phyloP scores from a whole-genome alignment of 1,140 invertebrate species.

The Calycopis cecrops region DNA sequence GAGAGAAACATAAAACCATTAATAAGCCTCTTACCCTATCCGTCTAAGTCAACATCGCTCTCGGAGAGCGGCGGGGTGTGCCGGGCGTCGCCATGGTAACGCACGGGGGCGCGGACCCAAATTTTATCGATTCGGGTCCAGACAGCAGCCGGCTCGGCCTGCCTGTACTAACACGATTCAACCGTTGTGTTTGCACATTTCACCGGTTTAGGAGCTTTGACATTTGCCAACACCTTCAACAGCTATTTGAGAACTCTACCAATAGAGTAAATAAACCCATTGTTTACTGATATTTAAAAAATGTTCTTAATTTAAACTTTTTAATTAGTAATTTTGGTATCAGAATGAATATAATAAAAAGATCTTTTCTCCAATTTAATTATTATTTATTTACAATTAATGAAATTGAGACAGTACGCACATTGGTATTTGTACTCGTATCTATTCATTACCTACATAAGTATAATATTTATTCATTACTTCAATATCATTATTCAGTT shows the following conservation, averaged over 20 bases:
- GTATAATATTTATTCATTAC: no score
- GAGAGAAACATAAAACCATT: constrained; percentile 69
- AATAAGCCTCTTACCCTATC: constrained; percentile 74
- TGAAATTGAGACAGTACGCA: no score
- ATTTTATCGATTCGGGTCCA: constrained; percentile 72
- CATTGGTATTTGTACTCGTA: no score
- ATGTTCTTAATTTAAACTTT: no score
- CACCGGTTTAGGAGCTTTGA: constrained; percentile 65
- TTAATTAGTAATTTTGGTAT: no score
- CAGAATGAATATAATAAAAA: no score
- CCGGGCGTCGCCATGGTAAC: constrained; percentile 54
- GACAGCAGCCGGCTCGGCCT: constrained; percentile 63
- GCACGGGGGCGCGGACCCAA: constrained; percentile 64
- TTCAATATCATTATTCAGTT: no score
- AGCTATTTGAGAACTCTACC: constrained; percentile 29
- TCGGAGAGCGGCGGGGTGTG: constrained; percentile 42
- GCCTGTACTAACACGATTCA: constrained; percentile 65
- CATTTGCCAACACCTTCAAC: constrained; percentile 54
- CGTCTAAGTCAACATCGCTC: constrained; percentile 72
- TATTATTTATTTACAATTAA: no score
- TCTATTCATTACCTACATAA: no score
- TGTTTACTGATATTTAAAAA: no score
- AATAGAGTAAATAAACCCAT: neutral
- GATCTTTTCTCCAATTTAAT: no score
- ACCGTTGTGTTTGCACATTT: constrained; percentile 65